These are phyloP conservation scores for Neostethus bicornis DNA, from an alignment of 2,797 vertebrate species.

Conservation along the genomic window DNA sequence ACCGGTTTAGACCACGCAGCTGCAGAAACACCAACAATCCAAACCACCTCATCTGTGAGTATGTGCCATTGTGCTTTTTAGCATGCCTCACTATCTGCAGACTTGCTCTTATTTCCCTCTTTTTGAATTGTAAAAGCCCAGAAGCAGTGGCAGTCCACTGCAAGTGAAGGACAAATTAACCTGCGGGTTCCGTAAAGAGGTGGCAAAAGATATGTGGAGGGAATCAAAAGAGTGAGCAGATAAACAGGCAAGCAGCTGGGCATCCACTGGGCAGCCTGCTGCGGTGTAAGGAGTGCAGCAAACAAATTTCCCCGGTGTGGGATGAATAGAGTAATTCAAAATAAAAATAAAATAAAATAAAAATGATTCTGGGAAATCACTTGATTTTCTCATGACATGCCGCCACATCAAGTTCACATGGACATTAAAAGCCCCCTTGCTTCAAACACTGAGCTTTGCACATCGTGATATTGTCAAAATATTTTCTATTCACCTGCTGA, in stretches of 20 bases:
- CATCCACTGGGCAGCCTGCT: constrained; percentile 55
- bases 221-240: constrained; percentile 66
- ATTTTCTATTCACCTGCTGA: constrained; percentile 41
- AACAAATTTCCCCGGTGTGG: too few species aligned
- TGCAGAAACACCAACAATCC: constrained; percentile 62
- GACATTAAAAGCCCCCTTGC: constrained; percentile 21
- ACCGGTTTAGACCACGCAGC: constrained; percentile 68
- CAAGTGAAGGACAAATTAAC: constrained; percentile 59
- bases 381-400: constrained; percentile 42
- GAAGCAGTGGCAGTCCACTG: constrained; percentile 16
- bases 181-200: constrained; percentile 57
- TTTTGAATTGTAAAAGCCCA: constrained; percentile 40
- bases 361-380: constrained; percentile 62
- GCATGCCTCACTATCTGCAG: constrained; percentile 28
- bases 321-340: too few species aligned
- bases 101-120: constrained; percentile 30
- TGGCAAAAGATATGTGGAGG: constrained; percentile 65
- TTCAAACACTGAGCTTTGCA: background rate
- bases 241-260: constrained; percentile 69
- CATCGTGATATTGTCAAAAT: constrained; percentile 8
- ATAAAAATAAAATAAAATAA: too few species aligned
- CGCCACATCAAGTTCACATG: constrained; percentile 4
- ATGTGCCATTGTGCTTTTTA: constrained; percentile 43
- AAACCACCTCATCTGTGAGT: constrained; percentile 61
- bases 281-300: too few species aligned